Percentiles rank a stretch among this genome's conserved stretches.
These are phyloP conservation scores for Forbesichthys agassizii DNA, from an alignment of 2,113 vertebrate genomes.

Conservation along the genomic window DNA sequence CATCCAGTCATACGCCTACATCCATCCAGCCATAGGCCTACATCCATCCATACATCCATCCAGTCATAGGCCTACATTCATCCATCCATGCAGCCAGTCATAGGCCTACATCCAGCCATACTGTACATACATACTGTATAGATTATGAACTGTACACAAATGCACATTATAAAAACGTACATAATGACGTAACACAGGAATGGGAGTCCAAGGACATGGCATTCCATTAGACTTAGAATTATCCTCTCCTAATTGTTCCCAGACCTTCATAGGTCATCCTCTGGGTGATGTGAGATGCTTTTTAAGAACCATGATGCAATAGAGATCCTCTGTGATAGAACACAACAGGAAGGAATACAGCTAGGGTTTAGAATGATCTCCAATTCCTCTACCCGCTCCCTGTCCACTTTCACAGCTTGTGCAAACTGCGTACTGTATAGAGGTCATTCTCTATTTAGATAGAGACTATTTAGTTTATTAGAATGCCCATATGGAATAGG, in stretches of 20 bases:
- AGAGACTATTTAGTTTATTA: conserved; percentile 25
- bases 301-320: conserved; percentile 21
- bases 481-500: no score
- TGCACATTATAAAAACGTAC: conserved; percentile 25
- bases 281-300: conserved; percentile 36
- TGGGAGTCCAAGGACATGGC: conserved; percentile 30
- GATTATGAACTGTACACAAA: no score
- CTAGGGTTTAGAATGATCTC: not conserved
- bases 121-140: no score
- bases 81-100: no score
- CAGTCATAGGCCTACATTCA: no score
- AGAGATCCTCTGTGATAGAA: conserved; percentile 35
- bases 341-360: not conserved
- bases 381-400: not conserved
- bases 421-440: conserved; percentile 53
- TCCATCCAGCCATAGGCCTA: no score
- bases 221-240: conserved; percentile 3
- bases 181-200: conserved; percentile 16
- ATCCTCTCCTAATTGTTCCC: conserved; percentile 44
- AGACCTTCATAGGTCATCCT: conserved; percentile 42
- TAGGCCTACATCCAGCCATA: no score
- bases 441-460: conserved; percentile 61
- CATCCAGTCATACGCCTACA: no score
- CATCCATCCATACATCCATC: no score
- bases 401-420: conserved; percentile 46